phyloP scores from a whole-genome alignment of 1,140 invertebrate species.

The Tetragnatha versicolor region DNA sequence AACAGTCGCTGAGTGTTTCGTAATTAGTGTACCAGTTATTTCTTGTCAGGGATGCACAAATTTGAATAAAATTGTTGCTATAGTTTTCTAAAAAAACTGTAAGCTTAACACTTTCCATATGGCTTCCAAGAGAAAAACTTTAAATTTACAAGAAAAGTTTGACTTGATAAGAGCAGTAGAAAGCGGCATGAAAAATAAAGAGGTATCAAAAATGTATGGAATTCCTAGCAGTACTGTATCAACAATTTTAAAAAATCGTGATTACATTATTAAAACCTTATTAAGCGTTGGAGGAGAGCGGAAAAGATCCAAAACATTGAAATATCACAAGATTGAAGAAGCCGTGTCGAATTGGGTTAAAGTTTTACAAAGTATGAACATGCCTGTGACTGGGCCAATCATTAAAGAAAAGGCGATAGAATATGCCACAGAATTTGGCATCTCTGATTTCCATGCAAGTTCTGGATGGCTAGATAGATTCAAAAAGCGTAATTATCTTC shows the following conservation, averaged over 20 bases:
- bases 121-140: constrained; percentile 18
- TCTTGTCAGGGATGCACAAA: no score
- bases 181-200: constrained; percentile 11
- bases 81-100: no score
- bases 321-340: constrained; percentile 16
- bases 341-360: constrained; percentile 17
- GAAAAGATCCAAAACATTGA: constrained; percentile 4
- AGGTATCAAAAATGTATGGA: not conserved
- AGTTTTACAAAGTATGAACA: not conserved
- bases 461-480: constrained; percentile 59
- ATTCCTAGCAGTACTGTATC: constrained; percentile 7
- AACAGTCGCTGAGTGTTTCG: no score
- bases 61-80: no score
- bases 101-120: no score
- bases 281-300: not conserved
- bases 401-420: constrained; percentile 58
- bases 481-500: constrained; percentile 55
- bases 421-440: constrained; percentile 57
- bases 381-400: constrained; percentile 55
- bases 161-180: not conserved
- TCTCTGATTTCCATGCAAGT: constrained; percentile 58
- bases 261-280: constrained; percentile 15
- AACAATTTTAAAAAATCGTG: constrained; percentile 19
- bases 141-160: constrained; percentile 2
- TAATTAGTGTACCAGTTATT: no score